phyloP scores from a whole-genome alignment of 2,113 vertebrate genomes.

The Aphyosemion australe region DNA sequence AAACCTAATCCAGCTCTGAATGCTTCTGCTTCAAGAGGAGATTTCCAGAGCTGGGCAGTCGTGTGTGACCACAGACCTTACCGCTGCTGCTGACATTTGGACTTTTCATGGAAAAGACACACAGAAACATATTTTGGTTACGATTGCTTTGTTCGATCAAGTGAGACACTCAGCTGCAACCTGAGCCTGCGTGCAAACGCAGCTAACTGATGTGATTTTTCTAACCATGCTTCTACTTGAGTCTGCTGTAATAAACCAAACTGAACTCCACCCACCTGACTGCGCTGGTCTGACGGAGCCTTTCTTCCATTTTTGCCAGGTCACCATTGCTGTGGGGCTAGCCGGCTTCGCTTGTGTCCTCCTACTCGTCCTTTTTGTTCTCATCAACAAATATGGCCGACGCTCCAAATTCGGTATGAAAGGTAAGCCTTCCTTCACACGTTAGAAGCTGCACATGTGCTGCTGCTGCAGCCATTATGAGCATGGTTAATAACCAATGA shows the following conservation, averaged over 20 bases:
- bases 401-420: conserved; percentile 98
- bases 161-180: not conserved
- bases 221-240: not conserved
- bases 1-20: too few relatives aligned
- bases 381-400: conserved; percentile 98
- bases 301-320: conserved; percentile 72
- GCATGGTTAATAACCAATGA: not conserved
- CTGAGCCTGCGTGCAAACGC: not conserved
- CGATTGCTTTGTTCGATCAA: not conserved
- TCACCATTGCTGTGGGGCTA: conserved; percentile 93
- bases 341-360: conserved; percentile 96
- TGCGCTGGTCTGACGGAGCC: conserved; percentile 26
- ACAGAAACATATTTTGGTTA: not conserved
- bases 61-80: not conserved
- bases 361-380: conserved; percentile 92
- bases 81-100: not conserved
- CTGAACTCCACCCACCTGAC: not conserved
- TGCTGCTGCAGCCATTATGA: conserved; percentile 46
- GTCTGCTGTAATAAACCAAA: not conserved
- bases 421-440: conserved; percentile 81
- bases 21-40: not conserved
- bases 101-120: not conserved
- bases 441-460: conserved; percentile 7
- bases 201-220: not conserved
- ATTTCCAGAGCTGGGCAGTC: not conserved